Evolutionary conservation across 2,113 vertebrate species (phyloP).

Genomic region (Illadopsis cleaveri): DNA sequence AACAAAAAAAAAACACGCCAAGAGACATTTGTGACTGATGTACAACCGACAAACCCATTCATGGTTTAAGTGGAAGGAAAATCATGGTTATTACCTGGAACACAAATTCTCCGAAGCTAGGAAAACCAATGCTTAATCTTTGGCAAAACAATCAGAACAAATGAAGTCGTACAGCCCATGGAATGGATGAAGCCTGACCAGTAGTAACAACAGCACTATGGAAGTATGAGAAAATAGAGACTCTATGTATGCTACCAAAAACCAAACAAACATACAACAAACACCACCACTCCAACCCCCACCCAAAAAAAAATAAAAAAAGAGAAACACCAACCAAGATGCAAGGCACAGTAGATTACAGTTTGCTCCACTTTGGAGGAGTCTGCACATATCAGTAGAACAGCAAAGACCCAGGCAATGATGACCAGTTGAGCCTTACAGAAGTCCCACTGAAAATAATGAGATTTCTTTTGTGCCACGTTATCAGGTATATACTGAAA

Average conservation of each 20-base stretch:
- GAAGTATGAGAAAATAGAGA: background rate
- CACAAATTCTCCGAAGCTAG: background rate
- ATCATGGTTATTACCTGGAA: background rate
- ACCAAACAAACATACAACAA: background rate
- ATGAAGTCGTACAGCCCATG: background rate
- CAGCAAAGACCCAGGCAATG: background rate
- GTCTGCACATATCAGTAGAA: background rate
- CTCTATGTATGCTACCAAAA: background rate
- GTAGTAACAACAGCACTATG: background rate
- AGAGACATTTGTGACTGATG: background rate
- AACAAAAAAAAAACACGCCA: background rate
- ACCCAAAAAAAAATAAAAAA: too few species aligned
- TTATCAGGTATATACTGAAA: background rate
- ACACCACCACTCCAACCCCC: accelerated
- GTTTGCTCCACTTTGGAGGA: background rate
- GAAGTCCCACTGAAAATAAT: background rate
- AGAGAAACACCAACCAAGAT: background rate
- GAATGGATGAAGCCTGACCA: background rate
- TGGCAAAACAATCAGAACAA: background rate
- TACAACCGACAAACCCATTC: background rate
- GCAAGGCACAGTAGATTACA: background rate
- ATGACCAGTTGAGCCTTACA: background rate
- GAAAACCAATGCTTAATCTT: background rate
- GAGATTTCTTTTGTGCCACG: background rate
- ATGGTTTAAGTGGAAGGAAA: background rate